Percentiles rank a stretch among this genome's conserved stretches.
These are phyloP conservation scores for Alouatta palliata DNA, from an alignment of 2,113 vertebrate genomes.

Conservation along the genomic window DNA sequence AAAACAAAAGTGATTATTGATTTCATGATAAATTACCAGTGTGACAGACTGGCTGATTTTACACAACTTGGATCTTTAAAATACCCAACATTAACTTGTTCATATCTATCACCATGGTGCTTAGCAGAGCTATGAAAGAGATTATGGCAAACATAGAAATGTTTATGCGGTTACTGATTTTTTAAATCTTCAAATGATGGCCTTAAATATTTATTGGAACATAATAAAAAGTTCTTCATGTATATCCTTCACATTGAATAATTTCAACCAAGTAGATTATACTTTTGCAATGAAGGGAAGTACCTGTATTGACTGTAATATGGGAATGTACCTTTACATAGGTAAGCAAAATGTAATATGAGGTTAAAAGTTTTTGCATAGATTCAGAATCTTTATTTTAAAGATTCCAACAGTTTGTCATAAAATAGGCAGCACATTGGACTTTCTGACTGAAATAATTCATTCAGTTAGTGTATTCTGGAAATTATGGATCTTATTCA, in stretches of 20 bases:
- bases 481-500: constrained; percentile 26
- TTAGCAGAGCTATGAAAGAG: background rate
- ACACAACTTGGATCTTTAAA: constrained; percentile 27
- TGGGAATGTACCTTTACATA: background rate
- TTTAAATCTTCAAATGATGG: background rate
- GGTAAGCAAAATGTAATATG: background rate
- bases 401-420: constrained; percentile 32
- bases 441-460: constrained; percentile 37
- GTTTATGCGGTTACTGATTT: constrained; percentile 2
- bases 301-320: background rate
- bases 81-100: background rate
- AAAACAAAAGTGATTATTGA: background rate
- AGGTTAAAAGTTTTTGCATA: constrained; percentile 24
- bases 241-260: background rate
- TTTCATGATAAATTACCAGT: background rate
- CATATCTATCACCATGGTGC: background rate
- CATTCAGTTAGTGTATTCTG: background rate
- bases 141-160: constrained; percentile 36
- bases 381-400: constrained; percentile 27
- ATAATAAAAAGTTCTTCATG: constrained; percentile 29
- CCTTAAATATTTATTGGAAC: background rate
- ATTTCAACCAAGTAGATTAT: background rate
- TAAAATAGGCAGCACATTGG: background rate
- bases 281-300: background rate
- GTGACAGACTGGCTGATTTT: constrained; percentile 7